A percentile compares a stretch with the other conserved stretches of the same genome.
Evolutionary conservation across 2,797 vertebrate species (phyloP).

Genomic region (Bryconaethiops microstoma): DNA sequence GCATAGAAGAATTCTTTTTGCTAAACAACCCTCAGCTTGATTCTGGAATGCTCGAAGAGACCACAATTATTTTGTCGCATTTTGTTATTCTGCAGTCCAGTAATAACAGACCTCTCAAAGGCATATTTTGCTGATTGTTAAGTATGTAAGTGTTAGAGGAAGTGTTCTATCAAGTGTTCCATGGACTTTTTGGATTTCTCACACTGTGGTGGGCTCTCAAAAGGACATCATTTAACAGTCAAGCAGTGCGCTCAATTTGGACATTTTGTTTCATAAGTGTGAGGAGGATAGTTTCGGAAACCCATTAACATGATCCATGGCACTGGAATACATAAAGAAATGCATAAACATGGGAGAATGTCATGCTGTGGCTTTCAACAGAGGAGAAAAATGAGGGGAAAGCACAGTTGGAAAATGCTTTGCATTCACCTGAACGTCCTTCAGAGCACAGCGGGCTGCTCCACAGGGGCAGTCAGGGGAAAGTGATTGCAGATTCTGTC

Average conservation of each 20-base stretch:
- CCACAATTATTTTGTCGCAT: slow-evolving; percentile 57
- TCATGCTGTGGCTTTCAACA: slow-evolving; percentile 37
- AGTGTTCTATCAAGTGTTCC: slow-evolving; percentile 6
- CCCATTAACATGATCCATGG: not conserved
- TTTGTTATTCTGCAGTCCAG: not conserved
- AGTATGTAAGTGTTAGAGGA: slow-evolving; percentile 7
- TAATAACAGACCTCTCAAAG: slow-evolving; percentile 6
- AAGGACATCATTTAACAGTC: slow-evolving; percentile 13
- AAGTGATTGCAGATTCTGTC: slow-evolving; percentile 65
- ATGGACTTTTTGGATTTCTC: slow-evolving; percentile 34
- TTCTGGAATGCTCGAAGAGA: slow-evolving; percentile 8
- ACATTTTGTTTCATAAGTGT: slow-evolving; percentile 27
- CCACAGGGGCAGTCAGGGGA: slow-evolving; percentile 55
- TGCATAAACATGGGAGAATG: slow-evolving; percentile 43
- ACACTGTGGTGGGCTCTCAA: not conserved
- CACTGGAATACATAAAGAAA: slow-evolving; percentile 37
- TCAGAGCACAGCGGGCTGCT: slow-evolving; percentile 49
- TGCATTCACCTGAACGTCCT: slow-evolving; percentile 69
- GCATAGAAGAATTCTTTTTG: slow-evolving; percentile 35
- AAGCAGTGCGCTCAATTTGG: slow-evolving; percentile 1
- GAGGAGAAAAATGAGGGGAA: slow-evolving; percentile 51
- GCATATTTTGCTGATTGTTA: slow-evolving; percentile 12
- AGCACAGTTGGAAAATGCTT: slow-evolving; percentile 52
- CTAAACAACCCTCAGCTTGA: slow-evolving; percentile 17
- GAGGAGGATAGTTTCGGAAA: slow-evolving; percentile 4